Conservation (phyloP, 2,888 invertebrate species). For the Sesamia inferens region DNA sequence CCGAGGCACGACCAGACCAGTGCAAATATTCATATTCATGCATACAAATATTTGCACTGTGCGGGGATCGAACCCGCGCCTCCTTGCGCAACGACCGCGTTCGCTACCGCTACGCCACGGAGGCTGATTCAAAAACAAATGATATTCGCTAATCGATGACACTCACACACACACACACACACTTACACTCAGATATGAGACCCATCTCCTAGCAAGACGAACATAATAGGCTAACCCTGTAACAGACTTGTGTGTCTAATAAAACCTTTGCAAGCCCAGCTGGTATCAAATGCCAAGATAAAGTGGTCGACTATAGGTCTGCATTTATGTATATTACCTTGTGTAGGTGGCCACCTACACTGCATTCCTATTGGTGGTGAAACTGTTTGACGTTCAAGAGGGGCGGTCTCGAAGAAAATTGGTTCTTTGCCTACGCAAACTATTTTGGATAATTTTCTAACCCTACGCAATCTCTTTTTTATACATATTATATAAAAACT, state of each 20-base stretch:
- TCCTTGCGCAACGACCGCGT: no score
- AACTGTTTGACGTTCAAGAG: slow-evolving; percentile 10
- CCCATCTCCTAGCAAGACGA: background rate
- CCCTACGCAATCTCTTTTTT: no score
- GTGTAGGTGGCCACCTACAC: slow-evolving; percentile 39
- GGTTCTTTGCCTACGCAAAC: background rate
- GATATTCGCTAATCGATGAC: background rate
- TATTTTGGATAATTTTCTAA: slow-evolving; percentile 2
- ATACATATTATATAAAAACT: no score
- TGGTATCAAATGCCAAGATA: slow-evolving; percentile 15
- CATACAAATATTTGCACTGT: no score
- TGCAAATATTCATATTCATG: no score
- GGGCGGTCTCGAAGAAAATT: slow-evolving; percentile 9
- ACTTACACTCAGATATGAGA: background rate
- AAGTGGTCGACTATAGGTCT: slow-evolving; percentile 9
- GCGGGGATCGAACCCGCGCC: no score
- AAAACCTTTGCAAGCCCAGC: background rate
- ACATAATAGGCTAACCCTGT: background rate
- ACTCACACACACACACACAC: no score
- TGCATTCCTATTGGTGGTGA: slow-evolving; percentile 24
- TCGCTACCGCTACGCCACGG: no score
- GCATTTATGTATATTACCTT: background rate
- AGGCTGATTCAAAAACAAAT: no score
- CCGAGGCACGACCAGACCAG: no score
- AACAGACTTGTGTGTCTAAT: background rate